Evolutionary conservation across 2,113 vertebrate species (phyloP), one percentile per base, ranked within the genome.

Genomic region (Hypocryptadius cinnamomeus): DNA sequence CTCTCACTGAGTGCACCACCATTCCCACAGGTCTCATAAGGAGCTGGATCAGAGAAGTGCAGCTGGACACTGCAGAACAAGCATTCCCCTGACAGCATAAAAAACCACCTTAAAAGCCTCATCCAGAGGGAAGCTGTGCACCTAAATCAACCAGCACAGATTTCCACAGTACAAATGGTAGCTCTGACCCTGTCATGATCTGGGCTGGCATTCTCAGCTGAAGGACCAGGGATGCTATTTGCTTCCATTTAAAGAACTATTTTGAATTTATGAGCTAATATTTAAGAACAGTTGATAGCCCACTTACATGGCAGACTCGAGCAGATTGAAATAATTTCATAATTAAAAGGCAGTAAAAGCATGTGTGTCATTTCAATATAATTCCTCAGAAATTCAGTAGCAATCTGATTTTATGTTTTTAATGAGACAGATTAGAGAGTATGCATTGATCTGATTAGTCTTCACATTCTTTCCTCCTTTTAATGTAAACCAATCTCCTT

Each of bases 281-380:
- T 69, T 81, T 92, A 94, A 91, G 64, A 93, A 60, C 28, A 88
- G 44, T 40, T 92, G 77, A 77, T 65, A 91, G 54, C 31, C 11
- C 59, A 35, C 59, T 82, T 83, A 72, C n/a, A 59, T 8, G 14
- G 35, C 15, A 79, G 47, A 73, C 39, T 47, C 65, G 50, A 78
- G 44, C 40, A 83, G 69, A 90, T 15, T 57, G 57, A 88, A 84
- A 61, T 86, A 56, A 89, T 90, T 91, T 64, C 39, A 28, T 90
- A 89, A 96, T 89, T 93, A 96, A 95, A 94, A 89, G 69, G 80
- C 73, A 93, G 40, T 79, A 85, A 89, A 90, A 61, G 42, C 63
- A 92, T 30, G 10, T 23, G 35, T 91, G 57, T 22, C 48, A 65
- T 76, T 90, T 89, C 53, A 63, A 51, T 28, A 39, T 81, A 87